Evolutionary conservation across 2,113 vertebrate genomes (phyloP), one percentile per base, ranked within the genome.

Genomic region (Nerophis ophidion): DNA sequence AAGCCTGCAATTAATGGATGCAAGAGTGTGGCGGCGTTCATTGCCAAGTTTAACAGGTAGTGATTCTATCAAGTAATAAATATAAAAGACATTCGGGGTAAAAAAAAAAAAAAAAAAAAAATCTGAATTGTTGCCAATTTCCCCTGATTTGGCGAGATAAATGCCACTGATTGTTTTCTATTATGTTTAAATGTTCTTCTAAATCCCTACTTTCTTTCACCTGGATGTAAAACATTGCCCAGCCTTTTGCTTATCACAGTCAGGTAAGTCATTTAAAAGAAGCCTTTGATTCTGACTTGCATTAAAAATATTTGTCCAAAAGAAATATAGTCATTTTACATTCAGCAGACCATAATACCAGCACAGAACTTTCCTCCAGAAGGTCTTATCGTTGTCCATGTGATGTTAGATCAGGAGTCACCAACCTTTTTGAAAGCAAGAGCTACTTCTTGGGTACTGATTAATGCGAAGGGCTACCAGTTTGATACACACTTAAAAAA

Each of bases 41-140:
- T 61, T 67, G 80, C 69, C 68, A 54, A 63, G 13, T 65, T 61
- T 68, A 63, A 45, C 61, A 71, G 61, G 72, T 65, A 65, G 7
- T 52, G 33, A 35, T 53, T 75, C 59, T 75, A 70, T 86, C 73
- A 84, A 65, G 66, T 67, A 68, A 82, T 82, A 63, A 71, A 60
- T 61, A 57, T 44, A 66, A 42, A 52, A 60, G 47, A 64, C 19
- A 40, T 26, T 17, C 6, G n/a, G 58, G 19, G 45, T 53, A 61
- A 57, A 77, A 79, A 79, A 74, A 81, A 71, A 55, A 68, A 72
- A 61, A 57, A 77, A 79, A 79, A 74, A 81, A 71, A 55, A 68
- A 72, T 72, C 59, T 79, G 74, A 81, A 75, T 66, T 62, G 48
- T 60, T 59, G 70, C 77, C 73, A 78, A 61, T 64, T 86, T 87